Percentiles rank a stretch among this genome's conserved stretches.
Conservation (phyloP, 2,888 invertebrate species). For the Proisotoma minuta region DNA sequence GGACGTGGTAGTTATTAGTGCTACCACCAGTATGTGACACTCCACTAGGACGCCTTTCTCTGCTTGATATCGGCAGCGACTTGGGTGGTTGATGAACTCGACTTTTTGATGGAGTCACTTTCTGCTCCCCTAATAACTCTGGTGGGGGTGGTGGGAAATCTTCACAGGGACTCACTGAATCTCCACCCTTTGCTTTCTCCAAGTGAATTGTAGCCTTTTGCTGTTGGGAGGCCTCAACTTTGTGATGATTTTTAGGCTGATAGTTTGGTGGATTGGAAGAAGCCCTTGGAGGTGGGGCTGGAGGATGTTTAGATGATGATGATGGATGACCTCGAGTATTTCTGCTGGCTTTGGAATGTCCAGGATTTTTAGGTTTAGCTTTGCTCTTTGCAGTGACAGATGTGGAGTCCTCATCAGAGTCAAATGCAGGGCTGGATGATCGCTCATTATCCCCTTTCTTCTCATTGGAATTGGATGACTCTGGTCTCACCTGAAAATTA, state of each 20-base stretch:
- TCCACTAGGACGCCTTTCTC: constrained; percentile 12
- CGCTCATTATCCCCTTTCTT: constrained; percentile 58
- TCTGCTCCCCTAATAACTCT: constrained; percentile 30
- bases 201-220: constrained; percentile 7
- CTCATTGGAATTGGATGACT: constrained; percentile 36
- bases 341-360: neutral
- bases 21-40: constrained; percentile 15
- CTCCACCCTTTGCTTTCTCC: neutral
- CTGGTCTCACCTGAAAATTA: constrained; percentile 28
- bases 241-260: constrained; percentile 11
- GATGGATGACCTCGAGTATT: neutral
- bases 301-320: constrained; percentile 2
- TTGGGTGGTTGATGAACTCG: constrained; percentile 40
- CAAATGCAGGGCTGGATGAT: constrained; percentile 89
- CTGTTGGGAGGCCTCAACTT: constrained; percentile 10
- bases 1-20: constrained; percentile 12
- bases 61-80: constrained; percentile 32
- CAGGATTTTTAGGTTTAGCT: neutral
- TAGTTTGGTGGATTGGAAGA: constrained; percentile 16
- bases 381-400: constrained; percentile 49
- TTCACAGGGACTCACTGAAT: constrained; percentile 32
- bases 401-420: constrained; percentile 85
- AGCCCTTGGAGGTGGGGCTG: constrained; percentile 24
- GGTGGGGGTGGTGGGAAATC: constrained; percentile 47
- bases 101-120: constrained; percentile 7